Base-by-base conservation (phyloP, 2,797 vertebrate genomes). In the Huso huso region DNA sequence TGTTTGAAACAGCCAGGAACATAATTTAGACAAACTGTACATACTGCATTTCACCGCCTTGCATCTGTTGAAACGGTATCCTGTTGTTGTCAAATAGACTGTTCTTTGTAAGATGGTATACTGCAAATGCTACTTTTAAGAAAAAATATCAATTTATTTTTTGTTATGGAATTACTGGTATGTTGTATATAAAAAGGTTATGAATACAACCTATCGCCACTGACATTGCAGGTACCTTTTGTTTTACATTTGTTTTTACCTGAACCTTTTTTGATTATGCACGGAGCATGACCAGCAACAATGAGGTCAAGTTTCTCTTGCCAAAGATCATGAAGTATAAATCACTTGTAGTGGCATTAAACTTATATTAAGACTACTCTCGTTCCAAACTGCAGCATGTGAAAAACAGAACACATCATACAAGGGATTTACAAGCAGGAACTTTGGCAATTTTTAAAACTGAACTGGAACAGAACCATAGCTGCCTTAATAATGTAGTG, bases 351-450 rank as follows among this genome's bases (percentile, higher is more conserved):
- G 87, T 83, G 83, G 86, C 87, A 88, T 83, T 87, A 83, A 77
- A 91, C 92, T 83, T 79, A 83, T 81, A 87, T 79, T 82, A 83
- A 84, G 77, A 58, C 12, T 58, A 58, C 55, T 58, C 55, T 58
- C 85, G 9, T 15, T 68, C 63, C 78, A 80, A 81, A 87, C 86
- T 86, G 64, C 72, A 65, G 82, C 78, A 76, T 74, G 73, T 72
- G 79, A 75, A 76, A 76, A 75, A 83, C 77, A 70, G 91, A 88
- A 88, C 85, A 88, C 88, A 88, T 77, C 87, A 91, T 93, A 94
- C 94, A 93, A 95, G 90, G 90, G 91, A 93, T 92, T 89, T 89
- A 92, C 88, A 90, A 78, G 89, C 86, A 91, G 87, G 86, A 87
- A 85, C 90, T 92, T 89, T 83, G 88, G 90, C 90, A 93, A 92